Evolutionary conservation across 2,888 invertebrate species (phyloP).

Genomic region (Cryptops parisi): DNA sequence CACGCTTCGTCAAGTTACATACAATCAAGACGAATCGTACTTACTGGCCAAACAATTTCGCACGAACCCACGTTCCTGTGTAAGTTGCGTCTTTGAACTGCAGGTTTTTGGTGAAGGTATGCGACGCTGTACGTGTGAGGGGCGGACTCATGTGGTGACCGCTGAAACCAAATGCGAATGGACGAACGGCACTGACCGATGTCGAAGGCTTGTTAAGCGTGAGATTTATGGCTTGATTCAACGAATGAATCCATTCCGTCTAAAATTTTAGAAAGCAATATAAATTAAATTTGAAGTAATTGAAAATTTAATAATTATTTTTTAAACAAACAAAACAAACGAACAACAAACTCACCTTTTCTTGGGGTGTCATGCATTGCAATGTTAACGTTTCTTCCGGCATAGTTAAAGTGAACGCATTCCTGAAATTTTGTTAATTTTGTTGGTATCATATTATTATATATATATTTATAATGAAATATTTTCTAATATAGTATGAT

Average conservation of each 20-base stretch:
- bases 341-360: conserved; percentile 40
- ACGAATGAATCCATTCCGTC: conserved; percentile 55
- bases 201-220: conserved; percentile 39
- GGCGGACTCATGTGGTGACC: conserved; percentile 44
- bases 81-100: conserved; percentile 65
- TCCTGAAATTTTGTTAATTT: conserved; percentile 1
- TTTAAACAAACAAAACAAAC: background rate
- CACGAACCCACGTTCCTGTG: conserved; percentile 62
- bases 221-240: conserved; percentile 56
- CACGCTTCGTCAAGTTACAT: too few species aligned
- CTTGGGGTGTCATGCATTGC: conserved; percentile 47
- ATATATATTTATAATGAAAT: too few species aligned
- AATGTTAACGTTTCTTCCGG: conserved; percentile 64
- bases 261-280: too few species aligned
- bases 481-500: too few species aligned
- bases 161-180: background rate
- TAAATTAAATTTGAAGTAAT: background rate
- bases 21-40: conserved; percentile 17
- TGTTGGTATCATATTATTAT: background rate
- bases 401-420: conserved; percentile 41
- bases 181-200: conserved; percentile 31
- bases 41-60: conserved; percentile 60
- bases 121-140: conserved; percentile 51
- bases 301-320: conserved; percentile 1
- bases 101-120: conserved; percentile 53